Base-by-base conservation (phyloP, 2,888 invertebrate genomes). In the Amphipyra berbera region DNA sequence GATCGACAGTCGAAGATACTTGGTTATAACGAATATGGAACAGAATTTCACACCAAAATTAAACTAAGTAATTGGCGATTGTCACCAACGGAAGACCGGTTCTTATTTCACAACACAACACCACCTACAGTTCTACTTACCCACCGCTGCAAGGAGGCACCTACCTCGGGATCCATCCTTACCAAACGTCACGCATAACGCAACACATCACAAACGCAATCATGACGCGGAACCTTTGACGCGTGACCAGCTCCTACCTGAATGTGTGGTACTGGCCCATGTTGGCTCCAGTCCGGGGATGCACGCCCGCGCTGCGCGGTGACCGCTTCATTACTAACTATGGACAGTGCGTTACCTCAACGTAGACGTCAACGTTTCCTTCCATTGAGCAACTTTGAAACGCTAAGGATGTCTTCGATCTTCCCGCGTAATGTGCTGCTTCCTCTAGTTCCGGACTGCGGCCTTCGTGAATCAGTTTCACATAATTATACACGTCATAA, bases 301-400 rank as follows among this genome's bases (percentile, higher is more conserved):
- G 65, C 77, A 73, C 76, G 71, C 57, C 70, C 75, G 79, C 75
- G 44, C 67, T 66, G 56, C 68, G 72, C 78, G 55, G 63, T 71
- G 62, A 64, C 57, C 73, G 64, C 65, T 76, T 55, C 72, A 73
- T 73, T 68, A 78, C 80, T 77, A 68, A 49, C 54, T 52, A 38
- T 21, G 21, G 21, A 21, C 21, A 21, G 21, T 21, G 47, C 63
- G 12, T 66, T 55, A 71, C 67, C 66, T 64, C 73, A 67, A 61
- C 68, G 35, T 47, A 68, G 62, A 37, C 70, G 67, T 62, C 67
- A 45, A 72, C 47, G 59, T 82, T 84, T 88, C 88, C 88, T 87
- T 72, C 81, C 87, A 86, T 88, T 88, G 83, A 84, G 83, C 79
- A 85, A 86, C 77, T 46, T 21, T 37, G 61, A 58, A 69, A 61